Conservation (phyloP, 1,140 invertebrate genomes). For the Hycleus phaleratus region DNA sequence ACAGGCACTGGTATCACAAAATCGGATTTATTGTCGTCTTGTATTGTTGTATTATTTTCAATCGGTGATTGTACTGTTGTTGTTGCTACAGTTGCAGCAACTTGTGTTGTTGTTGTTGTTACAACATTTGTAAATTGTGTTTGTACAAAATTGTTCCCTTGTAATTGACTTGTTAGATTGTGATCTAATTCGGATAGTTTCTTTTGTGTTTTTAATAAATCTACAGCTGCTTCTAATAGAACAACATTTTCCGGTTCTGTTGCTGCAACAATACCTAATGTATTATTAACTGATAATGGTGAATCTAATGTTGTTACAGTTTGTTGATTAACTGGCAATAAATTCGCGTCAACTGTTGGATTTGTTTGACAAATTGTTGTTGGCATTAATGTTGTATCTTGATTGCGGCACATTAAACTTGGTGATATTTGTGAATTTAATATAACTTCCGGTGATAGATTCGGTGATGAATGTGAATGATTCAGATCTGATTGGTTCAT, state of each 20-base stretch:
- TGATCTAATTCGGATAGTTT: conserved; percentile 27
- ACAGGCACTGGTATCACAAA: conserved; percentile 25
- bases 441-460: conserved; percentile 51
- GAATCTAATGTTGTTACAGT: conserved; percentile 37
- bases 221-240: conserved; percentile 55
- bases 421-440: conserved; percentile 55
- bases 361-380: conserved; percentile 23
- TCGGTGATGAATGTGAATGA: conserved; percentile 35
- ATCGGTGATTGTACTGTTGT: not conserved
- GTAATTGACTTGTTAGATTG: conserved; percentile 19
- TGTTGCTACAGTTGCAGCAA: not conserved
- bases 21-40: conserved; percentile 19
- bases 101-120: not conserved
- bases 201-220: conserved; percentile 44
- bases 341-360: conserved; percentile 8
- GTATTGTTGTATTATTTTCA: not conserved
- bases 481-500: conserved; percentile 28
- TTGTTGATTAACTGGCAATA: conserved; percentile 17
- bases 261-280: conserved; percentile 23
- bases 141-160: conserved; percentile 26
- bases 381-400: conserved; percentile 38
- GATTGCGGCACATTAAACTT: conserved; percentile 43
- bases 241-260: conserved; percentile 59
- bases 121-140: not conserved
- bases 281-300: conserved; percentile 8